A percentile compares a stretch with the other conserved stretches of the same genome.
Conservation (phyloP, 2,888 invertebrate genomes). For the Diarsia dahlii region DNA sequence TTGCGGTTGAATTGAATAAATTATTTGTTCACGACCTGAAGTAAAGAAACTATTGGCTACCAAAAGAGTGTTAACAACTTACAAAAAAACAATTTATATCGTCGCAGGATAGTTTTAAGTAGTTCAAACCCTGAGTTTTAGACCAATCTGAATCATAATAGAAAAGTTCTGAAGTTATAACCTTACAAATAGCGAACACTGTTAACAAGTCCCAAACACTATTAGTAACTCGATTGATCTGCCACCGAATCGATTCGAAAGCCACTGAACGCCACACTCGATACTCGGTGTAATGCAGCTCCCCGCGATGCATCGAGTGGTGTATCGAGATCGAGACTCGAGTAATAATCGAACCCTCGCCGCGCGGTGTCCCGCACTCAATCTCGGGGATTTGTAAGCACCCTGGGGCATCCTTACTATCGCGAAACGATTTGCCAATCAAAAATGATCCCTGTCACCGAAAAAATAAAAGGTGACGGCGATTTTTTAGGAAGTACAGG, state of each 20-base stretch:
- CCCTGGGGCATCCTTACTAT: constrained; percentile 64
- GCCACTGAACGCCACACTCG: constrained; percentile 70
- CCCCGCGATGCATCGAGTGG: constrained; percentile 86
- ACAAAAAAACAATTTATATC: not conserved
- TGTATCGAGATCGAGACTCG: constrained; percentile 85
- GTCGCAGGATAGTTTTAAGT: not conserved
- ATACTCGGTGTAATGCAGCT: constrained; percentile 80
- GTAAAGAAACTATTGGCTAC: not conserved
- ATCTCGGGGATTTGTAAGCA: constrained; percentile 85
- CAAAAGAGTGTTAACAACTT: no score
- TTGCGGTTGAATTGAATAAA: constrained; percentile 1
- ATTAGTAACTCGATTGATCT: constrained; percentile 70
- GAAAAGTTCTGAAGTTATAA: constrained; percentile 27
- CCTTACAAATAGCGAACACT: constrained; percentile 41
- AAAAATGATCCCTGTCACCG: constrained; percentile 71
- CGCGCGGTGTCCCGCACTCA: constrained; percentile 84
- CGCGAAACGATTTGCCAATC: constrained; percentile 45
- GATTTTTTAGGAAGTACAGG: constrained; percentile 30
- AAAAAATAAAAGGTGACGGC: constrained; percentile 55
- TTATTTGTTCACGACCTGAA: not conserved
- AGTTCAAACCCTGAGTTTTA: constrained; percentile 5
- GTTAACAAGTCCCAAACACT: constrained; percentile 56
- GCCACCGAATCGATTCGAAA: constrained; percentile 78
- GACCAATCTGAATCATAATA: constrained; percentile 7
- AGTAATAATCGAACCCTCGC: constrained; percentile 87